Evolutionary conservation across 2,888 invertebrate species (phyloP), one percentile per base, ranked within the genome.

Genomic region (Epistrophe eligans): DNA sequence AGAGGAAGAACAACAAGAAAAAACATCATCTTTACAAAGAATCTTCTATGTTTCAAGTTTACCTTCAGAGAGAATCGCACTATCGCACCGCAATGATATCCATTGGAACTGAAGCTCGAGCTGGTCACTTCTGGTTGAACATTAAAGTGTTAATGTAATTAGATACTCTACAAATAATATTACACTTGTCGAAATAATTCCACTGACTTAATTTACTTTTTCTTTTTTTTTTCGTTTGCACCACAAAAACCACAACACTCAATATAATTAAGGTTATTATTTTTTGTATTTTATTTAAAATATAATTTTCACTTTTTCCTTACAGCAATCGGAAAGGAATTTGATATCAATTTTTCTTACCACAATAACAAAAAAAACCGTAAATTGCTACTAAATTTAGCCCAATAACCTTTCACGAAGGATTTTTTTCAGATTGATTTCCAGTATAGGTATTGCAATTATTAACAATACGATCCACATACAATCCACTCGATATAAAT

Each of bases 121-220:
- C 50, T 70, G 58, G 45, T 43, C 43, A 70, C 77, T 81, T 73
- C 84, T 80, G 72, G 71, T 72, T 38, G 32, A 32, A 13, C 35
- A 71, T 40, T 43, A 67, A 45, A 66, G 64, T 58, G 70, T 71
- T 64, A 45, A 60, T 81, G 87, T 76, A 87, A 87, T 58, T 40
- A 48, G 83, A 87, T 83, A 81, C 77, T 62, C 7, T 38, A 35
- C 4, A 32, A 32, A 32, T 32, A 50, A 60, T 35, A 77, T 50
- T 72, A 74, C 85, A 87, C 85, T 82, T 82, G 85, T 74, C 52
- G 70, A 82, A 74, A 74, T 55, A 64, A 85, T 50, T 79, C 77
- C 73, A 79, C 80, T 81, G 72, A 81, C 77, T 84, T 81, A 81
- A 76, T 81, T 84, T 45, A 40, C 11, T 77, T 77, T 2, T 24